Evolutionary conservation across 2,888 invertebrate species (phyloP).

Genomic region (Temnothorax ravouxi): DNA sequence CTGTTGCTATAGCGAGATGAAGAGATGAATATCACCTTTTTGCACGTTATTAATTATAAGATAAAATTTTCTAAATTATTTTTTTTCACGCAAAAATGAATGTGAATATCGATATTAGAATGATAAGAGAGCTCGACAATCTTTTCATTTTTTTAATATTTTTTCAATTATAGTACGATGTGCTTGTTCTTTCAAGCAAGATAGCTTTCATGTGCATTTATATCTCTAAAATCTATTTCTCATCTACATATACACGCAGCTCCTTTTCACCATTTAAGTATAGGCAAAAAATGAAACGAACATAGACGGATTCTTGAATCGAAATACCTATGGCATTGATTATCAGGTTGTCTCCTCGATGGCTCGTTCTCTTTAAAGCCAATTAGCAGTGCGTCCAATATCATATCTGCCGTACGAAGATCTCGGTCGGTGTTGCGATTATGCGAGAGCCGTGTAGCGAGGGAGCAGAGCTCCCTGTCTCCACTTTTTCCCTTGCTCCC

Average conservation of each 20-base stretch:
- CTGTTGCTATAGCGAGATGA: not conserved
- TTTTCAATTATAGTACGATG: not conserved
- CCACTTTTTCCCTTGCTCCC: conserved; percentile 17
- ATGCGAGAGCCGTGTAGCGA: conserved; percentile 8
- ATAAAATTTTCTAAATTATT: not conserved
- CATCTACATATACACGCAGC: not conserved
- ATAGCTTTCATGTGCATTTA: not conserved
- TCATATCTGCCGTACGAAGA: conserved; percentile 58
- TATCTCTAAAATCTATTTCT: not conserved
- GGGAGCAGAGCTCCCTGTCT: conserved; percentile 43
- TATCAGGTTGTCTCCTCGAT: conserved; percentile 35
- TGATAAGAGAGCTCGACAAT: not conserved
- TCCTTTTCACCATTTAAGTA: conserved; percentile 8
- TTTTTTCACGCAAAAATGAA: not conserved
- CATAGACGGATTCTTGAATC: conserved; percentile 52
- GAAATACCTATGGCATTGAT: conserved; percentile 41
- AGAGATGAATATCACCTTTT: not conserved
- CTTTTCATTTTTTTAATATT: not conserved
- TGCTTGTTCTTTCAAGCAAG: not conserved
- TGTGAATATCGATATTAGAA: not conserved
- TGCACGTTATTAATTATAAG: not conserved
- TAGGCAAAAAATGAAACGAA: conserved; percentile 12
- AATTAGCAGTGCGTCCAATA: conserved; percentile 68
- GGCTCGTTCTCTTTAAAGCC: conserved; percentile 47
- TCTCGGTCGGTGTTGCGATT: conserved; percentile 59